Evolutionary conservation across 2,888 invertebrate species (phyloP), one percentile per base, ranked within the genome.

Genomic region (Saturnia japonica): DNA sequence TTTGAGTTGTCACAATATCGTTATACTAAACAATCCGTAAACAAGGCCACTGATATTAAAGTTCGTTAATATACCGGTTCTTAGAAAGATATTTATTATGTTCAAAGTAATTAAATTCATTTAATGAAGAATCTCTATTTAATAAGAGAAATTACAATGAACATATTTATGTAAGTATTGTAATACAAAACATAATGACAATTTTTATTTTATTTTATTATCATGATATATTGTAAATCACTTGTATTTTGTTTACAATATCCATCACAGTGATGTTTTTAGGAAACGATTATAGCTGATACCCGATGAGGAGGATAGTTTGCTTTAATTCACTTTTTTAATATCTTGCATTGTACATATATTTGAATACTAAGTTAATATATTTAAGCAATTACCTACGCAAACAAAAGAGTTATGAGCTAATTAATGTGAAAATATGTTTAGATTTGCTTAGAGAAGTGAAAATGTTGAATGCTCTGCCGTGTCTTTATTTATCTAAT

Each of bases 1-100:
- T 60, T 60, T 2, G 28, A 60, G 57, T 28, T 60, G 57, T 28
- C 25, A 60, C 57, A 60, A 60, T 60, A 28, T 60, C 57, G 57
- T 12, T 12, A 25, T 2, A 60, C 57, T 60, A 60, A 60, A 60
- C 25, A 60, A 60, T 60, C 1, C 57, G 57, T 60, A 28, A 60
- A 60, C 57, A 60, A 60, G 57, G 57, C 9, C 57, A 60, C 28
- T 60, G 57, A 60, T 60, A 60, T 28, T 28, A 14, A 60, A 14
- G 2, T 60, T 60, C 28, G 57, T 28, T 28, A 28, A 25, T 60
- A 12, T 6, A 14, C 11, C 12, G 25, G 25, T 28, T 25, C 28
- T 60, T 28, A 28, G 11, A 8, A 25, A 25, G 25, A 60, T 28
- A 60, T 60, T 51, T 19, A 8, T 1, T 22, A 1, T 14, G 25